Percentiles rank a stretch among this genome's conserved stretches.
Conservation (phyloP, 2,113 vertebrate species). For the Lophochroa leadbeateri region DNA sequence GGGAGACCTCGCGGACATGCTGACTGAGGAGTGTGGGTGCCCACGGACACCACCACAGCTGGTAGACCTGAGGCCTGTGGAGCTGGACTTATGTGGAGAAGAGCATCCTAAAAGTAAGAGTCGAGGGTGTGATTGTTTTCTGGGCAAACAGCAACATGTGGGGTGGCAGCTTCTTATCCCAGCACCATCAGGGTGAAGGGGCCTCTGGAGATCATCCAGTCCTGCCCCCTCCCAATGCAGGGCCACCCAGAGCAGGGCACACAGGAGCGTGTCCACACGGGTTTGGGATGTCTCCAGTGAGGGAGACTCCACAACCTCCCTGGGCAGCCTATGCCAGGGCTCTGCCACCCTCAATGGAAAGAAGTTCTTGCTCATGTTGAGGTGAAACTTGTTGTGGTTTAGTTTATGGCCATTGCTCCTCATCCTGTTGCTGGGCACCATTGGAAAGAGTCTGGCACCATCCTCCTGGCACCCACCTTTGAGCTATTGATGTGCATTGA, state of each 20-base stretch:
- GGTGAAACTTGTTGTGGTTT: background rate
- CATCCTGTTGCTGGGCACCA: background rate
- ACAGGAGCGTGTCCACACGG: background rate
- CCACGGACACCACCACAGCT: accelerated
- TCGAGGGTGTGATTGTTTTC: accelerated
- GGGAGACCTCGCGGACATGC: conserved; percentile 64
- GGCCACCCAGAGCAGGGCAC: background rate
- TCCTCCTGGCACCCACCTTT: background rate
- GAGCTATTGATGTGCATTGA: background rate
- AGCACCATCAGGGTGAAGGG: too few relatives aligned
- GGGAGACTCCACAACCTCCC: background rate
- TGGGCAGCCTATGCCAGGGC: background rate
- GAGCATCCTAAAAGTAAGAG: background rate
- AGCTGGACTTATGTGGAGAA: background rate
- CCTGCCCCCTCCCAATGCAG: too few relatives aligned
- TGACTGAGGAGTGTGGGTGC: conserved; percentile 43
- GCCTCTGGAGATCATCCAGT: too few relatives aligned
- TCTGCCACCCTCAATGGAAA: background rate
- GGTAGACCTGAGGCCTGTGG: background rate
- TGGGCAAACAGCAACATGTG: accelerated
- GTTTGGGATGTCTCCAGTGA: background rate
- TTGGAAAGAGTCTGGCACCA: background rate
- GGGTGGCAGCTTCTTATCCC: background rate
- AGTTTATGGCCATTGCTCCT: background rate
- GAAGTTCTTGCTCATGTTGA: background rate